Evolutionary conservation across 1,140 invertebrate genomes (phyloP), one percentile per base, ranked within the genome.

Genomic region (Polypedilum pembai): DNA sequence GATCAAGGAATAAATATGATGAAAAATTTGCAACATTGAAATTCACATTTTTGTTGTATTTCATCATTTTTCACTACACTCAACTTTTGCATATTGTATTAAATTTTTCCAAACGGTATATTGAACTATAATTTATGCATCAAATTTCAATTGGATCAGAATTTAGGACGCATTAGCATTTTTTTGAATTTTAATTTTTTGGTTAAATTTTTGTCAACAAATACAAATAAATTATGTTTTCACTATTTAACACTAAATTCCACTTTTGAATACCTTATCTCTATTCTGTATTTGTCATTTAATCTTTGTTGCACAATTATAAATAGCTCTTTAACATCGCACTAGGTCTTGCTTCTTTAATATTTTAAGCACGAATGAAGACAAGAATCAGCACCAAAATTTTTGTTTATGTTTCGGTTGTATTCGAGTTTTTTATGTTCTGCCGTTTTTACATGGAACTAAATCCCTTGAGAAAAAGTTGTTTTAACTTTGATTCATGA

Each of bases 121-220:
- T 20, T 1, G 12, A 69, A 69, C 20, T 69, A 10, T 69, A 69
- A 69, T 69, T 69, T 69, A 69, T 69, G 65, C 20, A 12, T 69
- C 18, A 7, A 69, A 20, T 18, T 69, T 69, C 15, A 69, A 69
- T 69, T 18, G 65, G 65, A 69, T 69, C 20, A 69, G 45, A 56
- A 56, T 69, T 69, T 69, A 18, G 65, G 20, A 18, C 65, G 20
- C 65, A 69, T 20, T 69, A 20, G 18, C 65, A 69, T 69, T 56
- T 56, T 56, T 56, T 56, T 56, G 45, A 56, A 56, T 56, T 56
- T 56, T 56, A 56, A 56, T 56, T 56, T 56, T 56, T 56, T 56
- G 45, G 45, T 56, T 56, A 56, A 56, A 66, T 17, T 17, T 69
- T 69, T 69, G 15, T 69, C 18, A 69, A 21, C 17, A 69, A 21